phyloP scores from a whole-genome alignment of 2,888 invertebrate genomes.

The Brachylomia viminalis region DNA sequence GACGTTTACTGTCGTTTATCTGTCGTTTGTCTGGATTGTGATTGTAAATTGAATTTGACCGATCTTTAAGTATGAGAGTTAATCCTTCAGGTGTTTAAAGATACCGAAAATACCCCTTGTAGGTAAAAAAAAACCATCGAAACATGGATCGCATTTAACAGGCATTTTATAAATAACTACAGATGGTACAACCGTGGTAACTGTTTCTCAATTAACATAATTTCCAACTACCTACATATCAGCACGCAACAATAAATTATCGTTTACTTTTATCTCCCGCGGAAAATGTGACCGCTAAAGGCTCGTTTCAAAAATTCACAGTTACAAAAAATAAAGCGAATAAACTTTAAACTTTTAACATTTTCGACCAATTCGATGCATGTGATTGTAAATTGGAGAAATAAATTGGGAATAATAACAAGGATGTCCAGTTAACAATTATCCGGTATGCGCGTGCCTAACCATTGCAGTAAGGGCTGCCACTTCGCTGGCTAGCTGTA shows the following conservation, averaged over 20 bases:
- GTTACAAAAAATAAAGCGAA: conserved; percentile 27
- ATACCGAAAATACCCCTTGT: too few species aligned
- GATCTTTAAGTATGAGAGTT: too few species aligned
- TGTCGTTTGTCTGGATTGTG: too few species aligned
- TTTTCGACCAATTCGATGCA: conserved; percentile 36
- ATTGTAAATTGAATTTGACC: too few species aligned
- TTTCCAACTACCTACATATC: background rate
- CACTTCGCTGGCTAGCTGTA: too few species aligned
- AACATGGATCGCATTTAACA: background rate
- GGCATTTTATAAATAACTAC: background rate
- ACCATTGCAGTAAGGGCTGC: conserved; percentile 39
- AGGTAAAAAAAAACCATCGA: too few species aligned
- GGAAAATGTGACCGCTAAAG: conserved; percentile 9
- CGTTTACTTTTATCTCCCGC: conserved; percentile 28
- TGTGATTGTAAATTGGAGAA: conserved; percentile 62
- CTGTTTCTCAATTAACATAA: conserved; percentile 15
- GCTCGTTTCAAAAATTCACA: conserved; percentile 37
- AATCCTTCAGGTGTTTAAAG: too few species aligned
- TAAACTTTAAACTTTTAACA: conserved; percentile 35
- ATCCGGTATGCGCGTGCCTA: conserved; percentile 45
- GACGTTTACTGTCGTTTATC: background rate
- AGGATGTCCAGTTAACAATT: conserved; percentile 53
- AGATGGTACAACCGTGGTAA: background rate
- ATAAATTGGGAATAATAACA: conserved; percentile 61
- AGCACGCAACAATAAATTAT: conserved; percentile 28